These are phyloP conservation scores for Craseonycteris thonglongyai DNA, from an alignment of 2,113 vertebrate species.

Conservation along the genomic window DNA sequence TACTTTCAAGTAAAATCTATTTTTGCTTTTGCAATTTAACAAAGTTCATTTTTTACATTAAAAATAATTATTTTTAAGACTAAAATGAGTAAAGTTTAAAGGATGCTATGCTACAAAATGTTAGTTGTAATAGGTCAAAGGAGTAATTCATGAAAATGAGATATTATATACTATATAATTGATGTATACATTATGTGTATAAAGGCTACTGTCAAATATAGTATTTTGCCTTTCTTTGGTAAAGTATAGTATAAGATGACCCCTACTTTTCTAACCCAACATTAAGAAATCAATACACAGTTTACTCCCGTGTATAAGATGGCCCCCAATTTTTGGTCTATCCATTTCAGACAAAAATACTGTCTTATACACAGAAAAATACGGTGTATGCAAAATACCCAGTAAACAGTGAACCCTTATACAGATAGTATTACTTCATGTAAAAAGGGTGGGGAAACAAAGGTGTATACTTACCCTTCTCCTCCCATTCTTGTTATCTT, in stretches of 20 bases:
- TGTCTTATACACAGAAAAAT: too few relatives aligned
- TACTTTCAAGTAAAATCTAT: background rate
- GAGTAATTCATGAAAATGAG: background rate
- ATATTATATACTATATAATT: too few relatives aligned
- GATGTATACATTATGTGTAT: background rate
- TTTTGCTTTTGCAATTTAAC: constrained; percentile 4
- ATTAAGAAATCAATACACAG: too few relatives aligned
- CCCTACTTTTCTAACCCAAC: too few relatives aligned
- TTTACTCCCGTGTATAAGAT: too few relatives aligned
- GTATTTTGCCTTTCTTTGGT: background rate
- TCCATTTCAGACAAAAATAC: too few relatives aligned
- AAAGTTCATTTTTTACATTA: background rate
- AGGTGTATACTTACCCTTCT: constrained; percentile 90
- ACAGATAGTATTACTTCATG: background rate
- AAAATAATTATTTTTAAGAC: background rate
- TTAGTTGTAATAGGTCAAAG: background rate
- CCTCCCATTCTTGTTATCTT: constrained; percentile 98
- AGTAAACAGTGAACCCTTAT: background rate
- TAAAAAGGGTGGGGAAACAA: constrained; percentile 34
- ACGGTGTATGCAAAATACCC: too few relatives aligned
- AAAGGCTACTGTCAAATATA: background rate
- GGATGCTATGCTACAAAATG: constrained; percentile 49
- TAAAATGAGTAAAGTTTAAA: constrained; percentile 40
- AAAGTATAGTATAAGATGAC: too few relatives aligned
- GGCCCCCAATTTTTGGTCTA: too few relatives aligned